Conservation (phyloP, 2,113 vertebrate genomes). For the Vicugna pacos region DNA sequence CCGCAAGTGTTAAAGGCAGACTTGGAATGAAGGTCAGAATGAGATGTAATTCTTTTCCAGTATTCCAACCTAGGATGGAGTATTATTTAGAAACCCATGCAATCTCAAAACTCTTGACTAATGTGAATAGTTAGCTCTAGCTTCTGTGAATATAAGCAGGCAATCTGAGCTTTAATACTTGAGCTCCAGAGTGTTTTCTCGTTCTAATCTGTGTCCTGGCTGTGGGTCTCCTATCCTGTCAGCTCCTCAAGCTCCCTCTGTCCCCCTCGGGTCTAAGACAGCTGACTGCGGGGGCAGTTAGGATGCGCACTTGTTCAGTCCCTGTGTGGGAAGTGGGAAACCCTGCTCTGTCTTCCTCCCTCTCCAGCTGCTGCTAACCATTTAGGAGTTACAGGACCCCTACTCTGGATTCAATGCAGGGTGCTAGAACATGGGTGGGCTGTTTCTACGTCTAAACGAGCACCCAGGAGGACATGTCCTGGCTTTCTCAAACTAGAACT, state of each 20-base stretch:
- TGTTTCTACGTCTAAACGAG: neutral
- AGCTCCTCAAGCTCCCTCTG: neutral
- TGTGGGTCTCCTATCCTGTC: neutral
- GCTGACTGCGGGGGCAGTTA: neutral
- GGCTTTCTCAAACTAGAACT: neutral
- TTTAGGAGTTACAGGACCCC: accelerated
- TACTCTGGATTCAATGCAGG: neutral
- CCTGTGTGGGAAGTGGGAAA: neutral
- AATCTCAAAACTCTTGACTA: neutral
- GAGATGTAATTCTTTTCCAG: neutral
- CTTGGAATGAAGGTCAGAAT: neutral
- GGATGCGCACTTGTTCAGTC: neutral
- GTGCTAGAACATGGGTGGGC: neutral
- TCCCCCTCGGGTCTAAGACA: neutral
- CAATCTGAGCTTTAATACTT: conserved; percentile 9
- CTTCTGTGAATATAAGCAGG: neutral
- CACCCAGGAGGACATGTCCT: neutral
- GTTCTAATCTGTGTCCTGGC: neutral
- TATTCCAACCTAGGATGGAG: neutral
- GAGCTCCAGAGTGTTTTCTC: neutral
- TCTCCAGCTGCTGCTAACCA: neutral
- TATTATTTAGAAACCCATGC: neutral
- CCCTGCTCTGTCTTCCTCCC: too few relatives aligned
- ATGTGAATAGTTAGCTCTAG: too few relatives aligned
- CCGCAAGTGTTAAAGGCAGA: neutral